Evolutionary conservation across 2,797 vertebrate species (phyloP), one percentile per base, ranked within the genome.

Genomic region (Sandelia bainsii): DNA sequence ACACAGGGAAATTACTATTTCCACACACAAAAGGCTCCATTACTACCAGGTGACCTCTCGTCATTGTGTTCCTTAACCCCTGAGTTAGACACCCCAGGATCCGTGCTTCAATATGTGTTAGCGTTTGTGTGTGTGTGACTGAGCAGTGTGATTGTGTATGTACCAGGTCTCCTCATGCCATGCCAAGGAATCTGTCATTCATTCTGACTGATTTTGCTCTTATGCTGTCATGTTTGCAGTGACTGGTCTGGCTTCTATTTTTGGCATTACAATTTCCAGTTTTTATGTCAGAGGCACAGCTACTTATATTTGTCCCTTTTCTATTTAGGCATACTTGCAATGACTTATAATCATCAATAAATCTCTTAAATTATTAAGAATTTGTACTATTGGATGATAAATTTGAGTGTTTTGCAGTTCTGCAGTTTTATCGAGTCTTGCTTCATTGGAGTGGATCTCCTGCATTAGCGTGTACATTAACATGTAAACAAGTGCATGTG

Each of bases 21-120:
- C 87, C 85, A 78, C 84, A 75, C 83, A 94, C 93, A 94, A 93
- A 94, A 91, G 90, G 90, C 88, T 93, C 92, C 91, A 94, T 94
- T 94, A 94, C 89, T 79, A 87, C 80, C 77, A 79, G 88, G 71
- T 91, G 91, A 94, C 93, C 92, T 82, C 82, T 60, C 51, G 22
- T 84, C 87, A 91, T 93, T 93, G 87, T 93, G 83, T 91, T 81
- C 80, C 69, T 82, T 90, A 86, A 92, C 89, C 92, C 69, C 56
- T 2, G 67, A 86, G 84, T 86, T 84, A 85, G 86, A 85, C 81
- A 86, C 70, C 77, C 77, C 76, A 63, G 77, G 73, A 87, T 83
- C 56, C 50, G 44, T 9, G 72, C 76, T 62, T 74, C 75, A 50
- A 14, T 66, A 52, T 72, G 81, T 70, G 81, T 75, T 61, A 53